These are phyloP conservation scores for Orestias chungarensis DNA, from an alignment of 2,797 vertebrate genomes.

Conservation along the genomic window DNA sequence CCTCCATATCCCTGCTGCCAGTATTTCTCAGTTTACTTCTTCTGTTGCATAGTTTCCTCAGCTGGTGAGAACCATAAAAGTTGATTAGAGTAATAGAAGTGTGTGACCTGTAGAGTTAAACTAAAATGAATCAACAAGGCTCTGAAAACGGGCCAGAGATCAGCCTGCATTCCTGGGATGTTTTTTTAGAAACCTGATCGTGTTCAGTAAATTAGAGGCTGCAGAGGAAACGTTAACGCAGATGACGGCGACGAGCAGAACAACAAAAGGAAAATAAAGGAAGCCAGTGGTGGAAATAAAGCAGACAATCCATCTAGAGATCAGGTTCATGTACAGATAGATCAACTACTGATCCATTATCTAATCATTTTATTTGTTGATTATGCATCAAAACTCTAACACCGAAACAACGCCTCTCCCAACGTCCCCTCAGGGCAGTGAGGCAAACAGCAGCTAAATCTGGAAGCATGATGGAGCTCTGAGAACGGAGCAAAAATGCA, in stretches of 20 bases:
- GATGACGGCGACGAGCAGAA: slow-evolving; percentile 50
- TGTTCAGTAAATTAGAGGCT: slow-evolving; percentile 58
- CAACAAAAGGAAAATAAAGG: background rate
- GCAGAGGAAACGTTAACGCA: slow-evolving; percentile 44
- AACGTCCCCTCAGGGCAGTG: background rate
- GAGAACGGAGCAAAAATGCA: background rate
- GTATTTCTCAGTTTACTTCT: background rate
- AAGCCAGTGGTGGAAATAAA: background rate
- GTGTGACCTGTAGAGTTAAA: slow-evolving; percentile 35
- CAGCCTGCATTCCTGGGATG: slow-evolving; percentile 71
- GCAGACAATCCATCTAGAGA: too few species aligned
- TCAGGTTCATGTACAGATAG: too few species aligned
- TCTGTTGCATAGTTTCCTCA: background rate
- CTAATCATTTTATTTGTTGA: too few species aligned
- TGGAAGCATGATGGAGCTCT: background rate
- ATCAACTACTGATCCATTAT: too few species aligned
- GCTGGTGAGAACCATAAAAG: background rate
- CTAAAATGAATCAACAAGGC: too few species aligned
- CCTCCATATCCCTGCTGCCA: slow-evolving; percentile 15
- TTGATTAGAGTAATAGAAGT: background rate
- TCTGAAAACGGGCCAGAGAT: slow-evolving; percentile 67
- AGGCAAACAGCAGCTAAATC: background rate
- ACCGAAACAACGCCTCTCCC: background rate
- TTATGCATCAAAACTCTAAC: too few species aligned
- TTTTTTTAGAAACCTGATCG: slow-evolving; percentile 72